Base-by-base conservation (phyloP, 2,113 vertebrate species). In the Lophius piscatorius region DNA sequence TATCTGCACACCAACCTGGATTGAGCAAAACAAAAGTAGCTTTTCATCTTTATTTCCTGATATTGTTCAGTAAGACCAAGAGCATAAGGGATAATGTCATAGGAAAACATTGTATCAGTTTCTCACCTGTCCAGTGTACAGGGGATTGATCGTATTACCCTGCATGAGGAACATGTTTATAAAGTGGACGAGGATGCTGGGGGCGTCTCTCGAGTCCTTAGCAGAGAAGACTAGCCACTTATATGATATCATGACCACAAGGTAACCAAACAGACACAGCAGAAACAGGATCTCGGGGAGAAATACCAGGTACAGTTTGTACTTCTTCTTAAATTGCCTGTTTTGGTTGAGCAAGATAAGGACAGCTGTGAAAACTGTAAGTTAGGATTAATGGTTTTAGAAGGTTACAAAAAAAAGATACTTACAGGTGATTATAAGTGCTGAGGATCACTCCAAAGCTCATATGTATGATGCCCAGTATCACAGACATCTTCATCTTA, bases 401-500 rank as follows among this genome's bases (percentile, higher is more conserved):
- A 3, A 33, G 2, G n/a, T 39, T 6, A 9, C n/a, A 28, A 35
- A 16, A 34, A 9, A 23, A 16, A 10, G 9, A 6, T 60, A 94
- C 95, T 97, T 87, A 98, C 97, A 94, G 47, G 86, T 98, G 93
- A 90, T 99, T 99, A 77, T 94, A 97, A 71, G 93, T 90, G 33
- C 97, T 94, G 66, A 99, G 50, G 21, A 93, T 21, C 45, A 99
- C 91, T 21, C 97, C 97, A 68, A 99, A 99, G 3, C 88, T 93
- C 97, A 99, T 98, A 82, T 99, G 97, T 65, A 90, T 52, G 60
- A 99, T 80, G 33, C 97, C 97, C 63, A 99, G 48, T 76, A 98
- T 99, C 70, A 99, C 93, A 5, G 97, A 99, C 97, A 99, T 98
- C 88, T 99, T 99, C 97, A 99, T 99, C 78, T 99, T 99, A 74